Conservation (phyloP, 2,797 vertebrate genomes). For the Thaleichthys pacificus region DNA sequence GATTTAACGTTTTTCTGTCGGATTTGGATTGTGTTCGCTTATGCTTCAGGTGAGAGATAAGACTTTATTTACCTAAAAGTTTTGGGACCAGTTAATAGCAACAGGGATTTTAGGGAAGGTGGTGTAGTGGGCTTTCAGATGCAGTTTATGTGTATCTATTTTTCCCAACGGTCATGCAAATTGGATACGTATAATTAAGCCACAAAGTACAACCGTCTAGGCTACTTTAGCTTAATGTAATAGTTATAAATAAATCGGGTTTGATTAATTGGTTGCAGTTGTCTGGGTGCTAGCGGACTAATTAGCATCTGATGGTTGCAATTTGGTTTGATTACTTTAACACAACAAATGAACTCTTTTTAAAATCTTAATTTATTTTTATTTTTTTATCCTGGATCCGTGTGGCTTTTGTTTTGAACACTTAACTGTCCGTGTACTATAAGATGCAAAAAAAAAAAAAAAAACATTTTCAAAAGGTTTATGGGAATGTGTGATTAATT, state of each 20-base stretch:
- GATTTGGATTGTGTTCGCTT: conserved; percentile 79
- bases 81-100: conserved; percentile 24
- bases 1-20: conserved; percentile 75
- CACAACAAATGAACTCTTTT: too few relatives aligned
- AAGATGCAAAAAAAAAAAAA: not conserved
- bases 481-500: not conserved
- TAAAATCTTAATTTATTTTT: too few relatives aligned
- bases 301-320: not conserved
- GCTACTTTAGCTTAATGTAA: not conserved
- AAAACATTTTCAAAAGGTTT: not conserved
- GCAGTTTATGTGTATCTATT: not conserved
- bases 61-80: conserved; percentile 34
- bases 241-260: not conserved
- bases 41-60: conserved; percentile 74
- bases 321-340: too few relatives aligned
- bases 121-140: not conserved
- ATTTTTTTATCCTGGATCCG: not conserved
- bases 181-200: too few relatives aligned
- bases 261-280: not conserved
- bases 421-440: not conserved
- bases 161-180: not conserved
- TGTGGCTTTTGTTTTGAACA: not conserved
- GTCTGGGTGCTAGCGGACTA: not conserved
- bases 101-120: too few relatives aligned
- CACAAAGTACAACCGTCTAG: too few relatives aligned